Conservation (phyloP, 2,888 invertebrate genomes). For the Acanthopleura granulata region DNA sequence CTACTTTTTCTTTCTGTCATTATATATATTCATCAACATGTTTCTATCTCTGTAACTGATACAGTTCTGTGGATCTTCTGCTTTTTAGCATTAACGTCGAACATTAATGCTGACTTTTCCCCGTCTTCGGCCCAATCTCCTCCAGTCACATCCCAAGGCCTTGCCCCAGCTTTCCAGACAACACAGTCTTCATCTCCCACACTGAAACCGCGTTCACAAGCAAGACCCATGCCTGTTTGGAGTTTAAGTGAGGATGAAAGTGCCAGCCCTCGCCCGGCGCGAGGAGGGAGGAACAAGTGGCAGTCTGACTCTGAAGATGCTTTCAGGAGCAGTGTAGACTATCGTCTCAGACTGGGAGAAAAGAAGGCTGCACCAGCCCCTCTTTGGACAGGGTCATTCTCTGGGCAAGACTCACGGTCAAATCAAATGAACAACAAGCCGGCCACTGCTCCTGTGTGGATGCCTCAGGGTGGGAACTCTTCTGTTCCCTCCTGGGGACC, state of each 20-base stretch:
- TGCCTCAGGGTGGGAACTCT: not conserved
- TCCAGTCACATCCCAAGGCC: not conserved
- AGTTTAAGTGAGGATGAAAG: constrained; percentile 18
- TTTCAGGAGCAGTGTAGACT: constrained; percentile 14
- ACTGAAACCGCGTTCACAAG: constrained; percentile 30
- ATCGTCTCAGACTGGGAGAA: constrained; percentile 7
- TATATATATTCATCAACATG: no score
- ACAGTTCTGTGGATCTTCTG: no score
- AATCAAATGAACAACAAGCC: not conserved
- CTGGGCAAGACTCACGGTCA: not conserved
- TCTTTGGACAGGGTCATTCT: not conserved
- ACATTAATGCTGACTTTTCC: constrained; percentile 10
- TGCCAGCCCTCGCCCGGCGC: not conserved
- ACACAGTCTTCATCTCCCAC: constrained; percentile 18
- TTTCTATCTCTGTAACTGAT: no score
- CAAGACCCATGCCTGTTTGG: constrained; percentile 19
- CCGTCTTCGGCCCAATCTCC: not conserved
- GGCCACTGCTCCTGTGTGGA: constrained; percentile 7
- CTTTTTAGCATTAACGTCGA: constrained; percentile 10
- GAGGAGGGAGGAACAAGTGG: constrained; percentile 6
- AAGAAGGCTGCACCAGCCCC: constrained; percentile 13
- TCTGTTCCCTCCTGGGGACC: not conserved
- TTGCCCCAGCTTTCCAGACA: not conserved
- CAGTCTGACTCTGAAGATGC: constrained; percentile 11
- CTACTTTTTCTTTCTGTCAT: no score